A percentile compares a stretch with the other conserved stretches of the same genome.
These are phyloP conservation scores for Clostera curtula DNA, from an alignment of 2,888 invertebrate species.

Conservation along the genomic window DNA sequence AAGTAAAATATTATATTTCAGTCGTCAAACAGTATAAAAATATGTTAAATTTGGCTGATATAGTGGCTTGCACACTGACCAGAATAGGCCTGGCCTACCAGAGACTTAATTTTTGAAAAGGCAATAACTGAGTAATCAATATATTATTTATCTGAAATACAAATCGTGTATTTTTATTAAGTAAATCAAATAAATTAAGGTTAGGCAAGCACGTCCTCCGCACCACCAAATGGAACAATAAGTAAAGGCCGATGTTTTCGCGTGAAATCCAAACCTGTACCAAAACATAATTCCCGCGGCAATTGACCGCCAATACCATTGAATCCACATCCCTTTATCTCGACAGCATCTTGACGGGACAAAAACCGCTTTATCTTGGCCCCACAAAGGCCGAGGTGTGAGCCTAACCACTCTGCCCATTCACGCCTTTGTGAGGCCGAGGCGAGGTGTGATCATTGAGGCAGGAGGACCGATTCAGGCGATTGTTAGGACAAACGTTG, in stretches of 20 bases:
- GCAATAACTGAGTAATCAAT: no score
- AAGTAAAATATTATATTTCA: no score
- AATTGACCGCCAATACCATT: conserved; percentile 27
- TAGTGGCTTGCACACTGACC: no score
- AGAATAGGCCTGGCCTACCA: no score
- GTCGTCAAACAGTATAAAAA: no score
- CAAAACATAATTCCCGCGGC: conserved; percentile 7
- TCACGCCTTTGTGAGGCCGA: conserved; percentile 15
- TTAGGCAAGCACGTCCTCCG: no score
- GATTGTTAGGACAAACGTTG: conserved; percentile 1
- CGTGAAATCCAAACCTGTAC: conserved; percentile 2
- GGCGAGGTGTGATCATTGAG: conserved; percentile 23
- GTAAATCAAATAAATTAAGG: no score
- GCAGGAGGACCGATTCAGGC: conserved; percentile 16
- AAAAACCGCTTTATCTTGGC: conserved; percentile 29
- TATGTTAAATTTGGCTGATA: no score
- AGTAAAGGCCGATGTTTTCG: conserved; percentile 2
- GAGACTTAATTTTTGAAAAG: no score
- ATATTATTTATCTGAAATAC: no score
- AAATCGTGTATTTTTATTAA: no score
- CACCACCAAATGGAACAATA: no score
- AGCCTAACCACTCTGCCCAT: conserved; percentile 18
- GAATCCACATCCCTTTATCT: conserved; percentile 18
- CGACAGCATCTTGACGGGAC: conserved; percentile 13
- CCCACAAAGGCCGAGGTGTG: conserved; percentile 41